Base-by-base conservation (phyloP, 53 echinoderm and acorn worm genomes). In the Temnopleurus reevesii region DNA sequence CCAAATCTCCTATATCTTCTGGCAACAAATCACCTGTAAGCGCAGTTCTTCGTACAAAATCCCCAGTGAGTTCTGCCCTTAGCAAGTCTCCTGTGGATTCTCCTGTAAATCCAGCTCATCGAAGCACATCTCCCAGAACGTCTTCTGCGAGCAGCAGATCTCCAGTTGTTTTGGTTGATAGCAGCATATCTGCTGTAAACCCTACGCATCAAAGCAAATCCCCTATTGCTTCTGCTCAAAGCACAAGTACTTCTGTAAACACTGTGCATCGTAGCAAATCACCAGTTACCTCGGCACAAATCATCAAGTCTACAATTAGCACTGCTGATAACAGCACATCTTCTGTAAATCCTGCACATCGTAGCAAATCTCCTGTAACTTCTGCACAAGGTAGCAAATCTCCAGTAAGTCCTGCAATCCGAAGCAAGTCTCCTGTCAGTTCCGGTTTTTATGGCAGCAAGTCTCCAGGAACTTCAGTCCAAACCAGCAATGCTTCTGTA, bases 361-460 rank as follows among this genome's bases (percentile, higher is more conserved):
- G 56, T 5, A 55, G 19, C 21, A 59, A 59, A 24, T 59, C 60
- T n/a, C n/a, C n/a, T n/a, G n/a, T n/a, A n/a, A n/a, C n/a, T n/a
- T n/a, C n/a, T n/a, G n/a, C n/a, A n/a, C n/a, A n/a, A n/a, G n/a
- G n/a, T n/a, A n/a, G n/a, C n/a, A n/a, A n/a, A n/a, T n/a, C n/a
- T 24, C 60, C 60, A 12, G 60, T 59, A 17, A 71, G 31, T 36
- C 4, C 31, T 6, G n/a, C 8, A 4, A n/a, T n/a, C 23, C 83
- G 83, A 55, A 36, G 55, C 55, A 83, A 83, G 56, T 83, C 83
- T 0, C 83, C 83, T 10, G 23, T 83, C 18, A n/a, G n/a, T n/a
- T n/a, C n/a, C n/a, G n/a, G n/a, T n/a, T 33, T 33, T 28, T 31
- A 49, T 26, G 53, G 29, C 24, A 81, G 53, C 26, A 25, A 80